Base-by-base conservation (phyloP, 2,113 vertebrate genomes). In the Toxotes jaculatrix region DNA sequence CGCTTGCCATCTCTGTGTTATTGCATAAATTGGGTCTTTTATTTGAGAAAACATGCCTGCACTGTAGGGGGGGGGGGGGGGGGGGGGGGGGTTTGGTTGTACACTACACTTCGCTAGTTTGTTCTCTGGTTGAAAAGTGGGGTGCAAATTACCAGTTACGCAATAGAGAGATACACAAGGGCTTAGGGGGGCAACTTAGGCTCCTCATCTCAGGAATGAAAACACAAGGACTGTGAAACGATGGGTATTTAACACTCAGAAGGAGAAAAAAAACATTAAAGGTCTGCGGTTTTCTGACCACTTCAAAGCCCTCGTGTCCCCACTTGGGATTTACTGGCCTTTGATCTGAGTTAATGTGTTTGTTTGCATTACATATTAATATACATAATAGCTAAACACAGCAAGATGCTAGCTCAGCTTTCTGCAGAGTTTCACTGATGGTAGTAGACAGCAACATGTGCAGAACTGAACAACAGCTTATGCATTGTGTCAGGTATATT, bases 31-130 rank as follows among this genome's bases (percentile, higher is more conserved):
- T 43, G n/a, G 34, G 42, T 71, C 55, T 79, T 85, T 83, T 77
- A 80, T 86, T 91, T 62, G 80, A 88, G 63, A 90, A 93, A 91
- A 91, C 89, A 88, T 82, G 77, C 80, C 63, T 78, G 56, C 63
- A 42, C 82, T 23, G 75, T 0, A 5, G 83, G 74, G 79, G 59
- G 59, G 71, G 80, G 61, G 47, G n/a, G n/a, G n/a, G 83, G 74
- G 79, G 64, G 13, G 55, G 49, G 10, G 31, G 76, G 75, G 80
- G 43, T 84, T 69, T 57, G 79, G 77, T 86, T 71, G 80, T 62
- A 85, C 65, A 79, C 82, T 34, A 57, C 62, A 42, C 47, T 81
- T 84, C 31, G 32, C 75, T 63, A 23, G 45, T 89, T 89, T 90
- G 73, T 83, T 71, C 77, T 85, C 64, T 21, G 67, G 82, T 90